Base-by-base conservation (phyloP, 64 coral and sea anemone genomes). In the Astreopora myriophthalma region DNA sequence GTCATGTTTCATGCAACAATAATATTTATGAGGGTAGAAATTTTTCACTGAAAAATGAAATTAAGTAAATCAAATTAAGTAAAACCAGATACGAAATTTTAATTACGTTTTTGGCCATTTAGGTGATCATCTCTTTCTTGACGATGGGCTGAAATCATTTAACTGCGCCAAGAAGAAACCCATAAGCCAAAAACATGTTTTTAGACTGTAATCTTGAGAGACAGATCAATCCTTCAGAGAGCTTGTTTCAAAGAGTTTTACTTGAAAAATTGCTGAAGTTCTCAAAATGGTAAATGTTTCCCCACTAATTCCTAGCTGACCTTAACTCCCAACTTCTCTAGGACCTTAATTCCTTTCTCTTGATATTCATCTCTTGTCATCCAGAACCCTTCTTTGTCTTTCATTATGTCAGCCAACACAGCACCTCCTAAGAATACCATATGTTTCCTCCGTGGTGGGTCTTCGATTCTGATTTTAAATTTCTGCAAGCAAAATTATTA, bases 391-490 rank as follows among this genome's bases (percentile, higher is more conserved):
- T 98, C 96, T 68, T 98, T 98, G 90, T 98, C 96, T 42, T 98
- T 98, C 96, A 98, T 98, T 51, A 98, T 98, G 64, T 98, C 96
- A 32, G 96, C 96, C 61, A 98, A 48, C 73, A 98, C 96, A 32
- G 96, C 96, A 36, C 96, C 96, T 9, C 96, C 96, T 27, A 98
- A 62, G 39, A 98, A 98, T 3, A 98, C 96, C 96, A 98, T 98
- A 73, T 98, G 93, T 76, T 98, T 98, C 86, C 96, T 92, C 44
- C 96, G 87, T 28, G 96, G 96, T 61, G 96, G 96, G 69, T 98
- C 96, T 69, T 98, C 96, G 90, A 98, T 98, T 34, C 96, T 90
- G 76, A 98, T 98, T 75, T 98, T 98, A 91, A 98, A 98, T 98
- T 98, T 98, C 96, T 98, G 46, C 28, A 73, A 24, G 38, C 61